Conservation (phyloP, 1,140 invertebrate species). For the Gonioctena quinquepunctata region DNA sequence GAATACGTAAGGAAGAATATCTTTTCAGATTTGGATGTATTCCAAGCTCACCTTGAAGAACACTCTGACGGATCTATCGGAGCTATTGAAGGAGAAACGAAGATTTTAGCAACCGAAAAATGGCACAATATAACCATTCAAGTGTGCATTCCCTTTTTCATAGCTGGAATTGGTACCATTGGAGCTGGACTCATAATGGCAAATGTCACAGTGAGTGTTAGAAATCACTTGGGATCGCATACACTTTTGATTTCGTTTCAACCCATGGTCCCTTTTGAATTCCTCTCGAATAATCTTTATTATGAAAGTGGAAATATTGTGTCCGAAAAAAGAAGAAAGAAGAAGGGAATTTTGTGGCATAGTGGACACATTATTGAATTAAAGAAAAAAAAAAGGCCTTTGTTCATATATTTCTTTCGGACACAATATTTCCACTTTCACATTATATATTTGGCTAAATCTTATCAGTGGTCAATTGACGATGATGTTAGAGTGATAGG, state of each 20-base stretch:
- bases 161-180: slow-evolving; percentile 93
- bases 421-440: too few species aligned
- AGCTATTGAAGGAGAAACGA: slow-evolving; percentile 33
- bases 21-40: not conserved
- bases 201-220: slow-evolving; percentile 71
- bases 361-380: too few species aligned
- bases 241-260: not conserved
- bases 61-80: slow-evolving; percentile 28
- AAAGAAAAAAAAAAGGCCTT: too few species aligned
- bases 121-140: slow-evolving; percentile 79
- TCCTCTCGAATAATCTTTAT: not conserved
- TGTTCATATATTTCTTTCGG: too few species aligned
- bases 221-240: too few species aligned
- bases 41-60: not conserved
- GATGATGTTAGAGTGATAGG: too few species aligned
- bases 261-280: not conserved
- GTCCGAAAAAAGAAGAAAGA: too few species aligned
- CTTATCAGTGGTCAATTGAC: too few species aligned
- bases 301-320: too few species aligned
- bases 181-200: slow-evolving; percentile 86
- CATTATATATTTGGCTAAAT: too few species aligned
- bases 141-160: slow-evolving; percentile 91
- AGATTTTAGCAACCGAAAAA: slow-evolving; percentile 65
- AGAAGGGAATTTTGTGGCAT: too few species aligned
- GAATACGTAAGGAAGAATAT: too few species aligned